phyloP scores from a whole-genome alignment of 2,888 invertebrate genomes.

The Aphodius sticticus region DNA sequence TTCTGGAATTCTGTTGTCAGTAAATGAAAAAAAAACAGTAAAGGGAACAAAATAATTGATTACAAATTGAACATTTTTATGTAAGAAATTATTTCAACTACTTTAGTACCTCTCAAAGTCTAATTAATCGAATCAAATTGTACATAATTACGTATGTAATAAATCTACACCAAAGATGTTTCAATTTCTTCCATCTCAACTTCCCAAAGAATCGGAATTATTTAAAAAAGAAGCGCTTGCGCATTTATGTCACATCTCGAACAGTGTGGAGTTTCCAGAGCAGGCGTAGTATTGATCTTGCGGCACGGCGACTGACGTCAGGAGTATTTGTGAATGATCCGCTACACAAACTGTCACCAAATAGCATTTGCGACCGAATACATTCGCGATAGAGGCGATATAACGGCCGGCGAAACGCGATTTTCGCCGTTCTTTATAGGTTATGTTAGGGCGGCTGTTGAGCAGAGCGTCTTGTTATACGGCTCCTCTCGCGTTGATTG shows the following conservation, averaged over 20 bases:
- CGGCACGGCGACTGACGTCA: constrained; percentile 51
- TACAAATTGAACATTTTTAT: no score
- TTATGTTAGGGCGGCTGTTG: background rate
- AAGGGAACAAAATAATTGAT: no score
- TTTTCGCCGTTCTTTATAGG: constrained; percentile 12
- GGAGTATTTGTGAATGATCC: constrained; percentile 57
- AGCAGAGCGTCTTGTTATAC: background rate
- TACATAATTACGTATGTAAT: no score
- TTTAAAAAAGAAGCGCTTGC: background rate
- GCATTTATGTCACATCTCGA: background rate
- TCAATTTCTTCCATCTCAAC: no score
- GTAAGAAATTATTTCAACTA: no score
- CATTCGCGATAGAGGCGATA: constrained; percentile 20
- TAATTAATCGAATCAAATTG: no score
- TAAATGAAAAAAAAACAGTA: no score
- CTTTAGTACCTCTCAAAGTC: no score
- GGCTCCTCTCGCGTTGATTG: constrained; percentile 29
- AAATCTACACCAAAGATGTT: no score
- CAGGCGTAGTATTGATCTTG: constrained; percentile 26
- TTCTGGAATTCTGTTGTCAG: no score
- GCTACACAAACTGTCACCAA: constrained; percentile 55
- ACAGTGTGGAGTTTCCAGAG: background rate
- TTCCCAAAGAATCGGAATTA: background rate
- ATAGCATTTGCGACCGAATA: constrained; percentile 40
- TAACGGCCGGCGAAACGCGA: background rate